phyloP scores from a whole-genome alignment of 2,888 invertebrate genomes.

The Lithophane semibrunnea region DNA sequence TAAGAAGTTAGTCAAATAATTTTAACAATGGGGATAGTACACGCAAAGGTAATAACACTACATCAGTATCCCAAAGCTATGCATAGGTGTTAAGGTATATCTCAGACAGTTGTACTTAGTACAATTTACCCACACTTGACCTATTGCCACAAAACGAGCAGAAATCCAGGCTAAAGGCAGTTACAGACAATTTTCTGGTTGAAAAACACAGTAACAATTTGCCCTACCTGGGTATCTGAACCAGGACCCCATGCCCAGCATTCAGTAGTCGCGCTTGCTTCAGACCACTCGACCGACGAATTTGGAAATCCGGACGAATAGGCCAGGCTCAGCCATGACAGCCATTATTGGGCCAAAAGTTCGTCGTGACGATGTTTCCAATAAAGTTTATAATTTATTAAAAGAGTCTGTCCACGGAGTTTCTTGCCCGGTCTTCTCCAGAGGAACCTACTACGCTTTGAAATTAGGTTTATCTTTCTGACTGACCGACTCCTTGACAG shows the following conservation, averaged over 20 bases:
- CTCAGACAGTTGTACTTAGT: too few species aligned
- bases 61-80: too few species aligned
- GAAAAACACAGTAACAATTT: background rate
- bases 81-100: too few species aligned
- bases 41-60: slow-evolving; percentile 80
- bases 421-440: background rate
- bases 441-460: background rate
- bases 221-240: background rate
- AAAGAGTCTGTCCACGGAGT: too few species aligned
- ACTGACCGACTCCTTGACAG: background rate
- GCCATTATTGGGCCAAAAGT: background rate
- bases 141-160: too few species aligned
- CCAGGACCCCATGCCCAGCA: background rate
- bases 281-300: background rate
- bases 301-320: background rate
- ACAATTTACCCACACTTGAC: too few species aligned
- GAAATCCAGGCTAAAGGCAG: background rate
- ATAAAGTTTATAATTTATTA: background rate
- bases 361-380: background rate
- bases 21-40: slow-evolving; percentile 82
- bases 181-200: too few species aligned
- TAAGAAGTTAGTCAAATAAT: slow-evolving; percentile 3
- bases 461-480: background rate
- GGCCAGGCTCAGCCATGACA: background rate
- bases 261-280: background rate